Evolutionary conservation across 2,113 vertebrate species (phyloP).

Genomic region (Scomber japonicus): DNA sequence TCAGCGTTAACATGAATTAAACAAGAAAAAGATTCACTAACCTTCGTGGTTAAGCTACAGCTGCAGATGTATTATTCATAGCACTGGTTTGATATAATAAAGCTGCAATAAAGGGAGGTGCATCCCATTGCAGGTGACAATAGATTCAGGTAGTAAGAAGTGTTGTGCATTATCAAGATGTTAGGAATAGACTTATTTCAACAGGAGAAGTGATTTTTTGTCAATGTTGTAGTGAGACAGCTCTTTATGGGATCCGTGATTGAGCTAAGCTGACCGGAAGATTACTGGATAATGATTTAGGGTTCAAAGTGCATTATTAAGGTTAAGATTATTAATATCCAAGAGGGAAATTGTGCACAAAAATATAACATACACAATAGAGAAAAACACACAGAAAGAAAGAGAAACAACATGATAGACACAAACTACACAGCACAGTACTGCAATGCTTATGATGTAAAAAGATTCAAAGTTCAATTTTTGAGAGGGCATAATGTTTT

Average conservation of each 20-base stretch:
- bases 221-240: not conserved
- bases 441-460: too few species aligned
- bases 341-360: too few species aligned
- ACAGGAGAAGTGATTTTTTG: not conserved
- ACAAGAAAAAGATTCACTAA: constrained; percentile 36
- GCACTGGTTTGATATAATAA: constrained; percentile 9
- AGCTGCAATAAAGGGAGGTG: not conserved
- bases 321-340: too few species aligned
- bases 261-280: not conserved
- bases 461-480: too few species aligned
- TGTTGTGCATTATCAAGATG: not conserved
- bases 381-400: too few species aligned
- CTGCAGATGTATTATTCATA: constrained; percentile 39
- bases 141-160: not conserved
- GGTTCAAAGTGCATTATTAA: too few species aligned
- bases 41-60: constrained; percentile 29
- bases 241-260: not conserved
- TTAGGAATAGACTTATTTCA: not conserved
- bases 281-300: too few species aligned
- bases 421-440: too few species aligned
- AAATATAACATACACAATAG: too few species aligned
- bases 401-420: too few species aligned
- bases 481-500: too few species aligned
- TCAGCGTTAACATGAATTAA: constrained; percentile 47
- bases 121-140: not conserved